Percentiles rank a stretch among this genome's conserved stretches.
phyloP scores from a whole-genome alignment of 2,113 vertebrate genomes.

The Asarcornis scutulata region DNA sequence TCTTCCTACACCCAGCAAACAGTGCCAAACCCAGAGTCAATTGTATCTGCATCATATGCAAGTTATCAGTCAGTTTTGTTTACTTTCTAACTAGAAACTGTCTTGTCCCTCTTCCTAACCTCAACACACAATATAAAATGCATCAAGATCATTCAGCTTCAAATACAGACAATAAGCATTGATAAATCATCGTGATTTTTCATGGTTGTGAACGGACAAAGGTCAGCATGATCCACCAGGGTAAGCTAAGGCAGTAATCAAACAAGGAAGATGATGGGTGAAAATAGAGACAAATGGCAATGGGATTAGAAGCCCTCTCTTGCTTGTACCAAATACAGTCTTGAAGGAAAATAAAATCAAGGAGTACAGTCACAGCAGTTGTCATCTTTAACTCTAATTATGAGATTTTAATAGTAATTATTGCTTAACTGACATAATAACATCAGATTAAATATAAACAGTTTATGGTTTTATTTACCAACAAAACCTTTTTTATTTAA shows the following conservation, averaged over 20 bases:
- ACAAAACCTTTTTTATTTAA: conserved; percentile 25
- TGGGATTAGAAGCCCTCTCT: conserved; percentile 35
- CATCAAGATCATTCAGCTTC: conserved; percentile 71
- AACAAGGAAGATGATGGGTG: conserved; percentile 59
- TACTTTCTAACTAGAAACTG: not conserved
- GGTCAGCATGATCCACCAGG: conserved; percentile 38
- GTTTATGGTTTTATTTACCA: conserved; percentile 18
- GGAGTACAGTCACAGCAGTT: conserved; percentile 34
- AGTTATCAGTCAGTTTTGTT: not conserved
- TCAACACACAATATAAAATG: conserved; percentile 18
- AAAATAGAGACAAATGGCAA: conserved; percentile 63
- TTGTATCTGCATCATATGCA: not conserved
- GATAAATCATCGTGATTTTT: conserved; percentile 70
- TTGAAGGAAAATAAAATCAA: conserved; percentile 32
- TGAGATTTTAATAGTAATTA: conserved; percentile 46
- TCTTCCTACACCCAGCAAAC: not conserved
- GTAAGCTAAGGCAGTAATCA: conserved; percentile 69
- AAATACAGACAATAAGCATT: conserved; percentile 57
- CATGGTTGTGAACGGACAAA: conserved; percentile 35
- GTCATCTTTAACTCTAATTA: conserved; percentile 19
- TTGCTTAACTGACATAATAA: conserved; percentile 39
- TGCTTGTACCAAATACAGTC: not conserved
- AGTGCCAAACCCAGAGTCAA: not conserved
- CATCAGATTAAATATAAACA: conserved; percentile 28
- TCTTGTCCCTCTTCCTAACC: not conserved